Base-by-base conservation (phyloP, 2,113 vertebrate genomes). In the Oplegnathus fasciatus region DNA sequence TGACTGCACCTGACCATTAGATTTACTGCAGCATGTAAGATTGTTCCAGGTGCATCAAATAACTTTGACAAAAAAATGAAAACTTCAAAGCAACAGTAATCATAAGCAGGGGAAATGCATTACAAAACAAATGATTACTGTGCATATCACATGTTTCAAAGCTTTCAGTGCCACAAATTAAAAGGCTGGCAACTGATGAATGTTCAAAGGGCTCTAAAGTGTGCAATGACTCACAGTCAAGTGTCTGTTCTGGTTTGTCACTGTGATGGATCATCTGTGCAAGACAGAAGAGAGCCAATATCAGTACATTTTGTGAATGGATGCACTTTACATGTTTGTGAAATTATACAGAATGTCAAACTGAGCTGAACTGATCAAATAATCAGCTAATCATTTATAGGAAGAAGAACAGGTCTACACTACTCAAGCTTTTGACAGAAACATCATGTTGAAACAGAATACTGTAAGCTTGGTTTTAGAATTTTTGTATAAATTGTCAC, bases 161-260 rank as follows among this genome's bases (percentile, higher is more conserved):
- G 17, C 10, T 24, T 20, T 37, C 20, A 32, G 42, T 67, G 32
- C 4, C 40, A 17, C 22, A 40, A 28, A 46, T 75, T 2, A 18
- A 8, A 18, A 10, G 37, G 32, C 13, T 4, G 32, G 60, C 30
- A 14, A 60, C 6, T 22, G 58, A 7, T 13, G 22, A n/a, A 42
- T 42, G 2, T n/a, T 65, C 10, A 65, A 65, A 42, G 22, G 11
- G 13, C 62, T 37, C 18, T 64, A 24, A 65, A 42, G 62, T 65
- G 62, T n/a, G 24, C n/a, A 13, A 10, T 62, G 30, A 50, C 37
- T 62, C 67, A 80, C 67, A 71, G 78, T 30, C 28, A 42, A 22
- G 22, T 3, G 18, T 55, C 32, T 68, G 37, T 61, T 69, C 42
- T 52, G 22, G 30, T 62, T 62, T 40, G 22, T 50, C 17, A 22